Evolutionary conservation across 92 coral and sea anemone species (phyloP), one percentile per base, ranked within the genome.

Genomic region (Paramuricea clavata): DNA sequence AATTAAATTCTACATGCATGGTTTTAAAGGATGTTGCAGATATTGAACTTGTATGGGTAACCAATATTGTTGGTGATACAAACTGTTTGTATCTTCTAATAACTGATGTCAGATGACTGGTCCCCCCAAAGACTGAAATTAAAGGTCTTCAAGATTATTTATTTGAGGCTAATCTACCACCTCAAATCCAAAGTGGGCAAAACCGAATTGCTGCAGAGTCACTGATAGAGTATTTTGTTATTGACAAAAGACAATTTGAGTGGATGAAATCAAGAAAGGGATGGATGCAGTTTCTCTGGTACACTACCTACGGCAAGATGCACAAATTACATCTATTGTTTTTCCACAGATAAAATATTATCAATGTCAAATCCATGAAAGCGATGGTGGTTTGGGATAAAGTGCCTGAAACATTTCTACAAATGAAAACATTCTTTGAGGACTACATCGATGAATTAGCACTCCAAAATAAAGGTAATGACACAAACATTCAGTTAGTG

Each of bases 1-100:
- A 52, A 71, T 71, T 71, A 52, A 71, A 71, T 71, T 41, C 77
- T 71, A 34, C 77, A 71, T 71, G 77, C n/a, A n/a, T n/a, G n/a
- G n/a, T n/a, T 8, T 17, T 71, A 21, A n/a, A 34, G 30, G 52
- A 71, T 71, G 77, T 71, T 41, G 49, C 77, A 1, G 77, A 71
- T 71, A 1, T 71, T 32, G 77, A 36, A 10, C 77, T 71, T 71
- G 15, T 52, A 71, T 52, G 12, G 36, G 52, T 23, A 61, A 13
- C 31, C 2, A 27, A 61, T 61, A 61, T 61, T 23, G 16, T 61
- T 61, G 10, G 22, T 23, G 2, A 23, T 23, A 4, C 2, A 23
- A 61, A 5, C 65, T 57, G 23, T 57, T n/a, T n/a, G n/a, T n/a
- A n/a, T n/a, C 1, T 57, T 11, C n/a, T 71, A 4, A 17, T 39